Evolutionary conservation across 2,113 vertebrate species (phyloP), one percentile per base, ranked within the genome.

Genomic region (Astur gentilis): DNA sequence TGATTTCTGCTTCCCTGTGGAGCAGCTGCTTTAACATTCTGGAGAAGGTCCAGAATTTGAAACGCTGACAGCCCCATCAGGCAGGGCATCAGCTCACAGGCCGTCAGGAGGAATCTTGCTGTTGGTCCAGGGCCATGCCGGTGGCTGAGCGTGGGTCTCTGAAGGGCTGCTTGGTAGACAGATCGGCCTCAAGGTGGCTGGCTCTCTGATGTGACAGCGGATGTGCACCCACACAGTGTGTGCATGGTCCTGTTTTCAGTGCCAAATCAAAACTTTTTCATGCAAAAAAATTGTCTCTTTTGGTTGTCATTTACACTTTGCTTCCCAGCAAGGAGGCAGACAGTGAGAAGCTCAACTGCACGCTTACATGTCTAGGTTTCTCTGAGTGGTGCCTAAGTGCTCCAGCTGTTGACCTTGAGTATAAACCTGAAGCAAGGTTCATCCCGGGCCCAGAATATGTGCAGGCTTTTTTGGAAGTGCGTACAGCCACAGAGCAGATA

Each of bases 21-120:
- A 96, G 82, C 52, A 62, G 85, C 85, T 89, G 94, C 89, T 61
- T 80, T 83, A 22, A 69, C 77, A 29, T 32, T 61, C 84, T 88
- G 88, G 90, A 93, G 76, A 25, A 16, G 55, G 69, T 88, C 71
- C 79, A 81, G 86, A 36, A 14, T 34, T n/a, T 31, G 80, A 32
- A 61, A 23, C 1, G 5, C 76, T 67, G 52, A 18, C 36, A 65
- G 85, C 62, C 21, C 27, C 11, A 2, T 65, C 26, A 23, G 79
- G 71, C 82, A 73, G 80, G 79, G 58, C 75, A 11, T 40, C 34
- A 14, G 89, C 62, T 84, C 21, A 0, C 20, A 26, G 52, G 75
- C 52, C 7, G 0, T 13, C 1, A 0, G 70, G 50, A 38, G 64
- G 75, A 55, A 11, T 34, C 58, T 26, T 21, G 50, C 47, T 2